Evolutionary conservation across 1,140 invertebrate genomes (phyloP), one percentile per base, ranked within the genome.

Genomic region (Xylocopa sonorina): DNA sequence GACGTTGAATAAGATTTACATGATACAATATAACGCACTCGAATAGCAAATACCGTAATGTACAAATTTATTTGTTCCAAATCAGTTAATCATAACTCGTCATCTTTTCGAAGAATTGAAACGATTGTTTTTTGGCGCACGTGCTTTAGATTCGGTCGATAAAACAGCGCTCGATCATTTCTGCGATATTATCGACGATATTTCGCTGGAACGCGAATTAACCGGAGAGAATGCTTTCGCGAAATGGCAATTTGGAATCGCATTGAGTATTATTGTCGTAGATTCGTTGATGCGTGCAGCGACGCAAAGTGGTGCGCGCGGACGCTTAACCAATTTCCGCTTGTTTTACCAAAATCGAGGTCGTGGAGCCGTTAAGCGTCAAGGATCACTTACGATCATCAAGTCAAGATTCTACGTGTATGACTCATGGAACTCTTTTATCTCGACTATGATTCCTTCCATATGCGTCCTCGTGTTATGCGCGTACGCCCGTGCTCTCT

Each of bases 281-380:
- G 24, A 48, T 38, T 27, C 16, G 74, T 43, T 77, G 66, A 48
- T 24, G 53, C 32, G 18, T n/a, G 27, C 46, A 72, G 43, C 21
- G n/a, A n/a, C 18, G 38, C 48, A 78, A 63, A 63, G 58, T 27
- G 63, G 48, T 79, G 67, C 57, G 24, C 58, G 55, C 51, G 55
- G 43, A 71, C 66, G 75, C 75, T 81, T 83, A 84, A 86, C 83
- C 87, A 84, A 89, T 91, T 91, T 90, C 89, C 89, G 88, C 86
- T 77, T 77, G 53, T 77, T 81, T 81, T 60, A 81, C 74, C 88
- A 83, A 91, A 91, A 91, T 91, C 82, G 88, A 91, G 88, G 89
- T 89, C 87, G 84, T 82, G 78, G 82, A 86, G 87, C 88, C 89
- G 88, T 90, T 90, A 90, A 81, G 78, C 67, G 78, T 77, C 76